Conservation (phyloP, 1,140 invertebrate species). For the Heliconius hermathena region DNA sequence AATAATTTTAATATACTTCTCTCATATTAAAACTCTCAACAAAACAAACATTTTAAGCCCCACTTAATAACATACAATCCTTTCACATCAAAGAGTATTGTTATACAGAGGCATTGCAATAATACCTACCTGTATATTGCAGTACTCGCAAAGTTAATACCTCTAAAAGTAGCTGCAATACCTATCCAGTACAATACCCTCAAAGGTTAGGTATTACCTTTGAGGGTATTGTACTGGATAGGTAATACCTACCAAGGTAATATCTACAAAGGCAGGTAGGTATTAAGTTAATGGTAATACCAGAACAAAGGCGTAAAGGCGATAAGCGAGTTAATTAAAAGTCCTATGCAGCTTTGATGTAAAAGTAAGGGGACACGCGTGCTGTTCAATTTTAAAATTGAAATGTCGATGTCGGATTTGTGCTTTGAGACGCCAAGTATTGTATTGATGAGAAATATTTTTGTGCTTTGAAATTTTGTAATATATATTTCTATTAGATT, state of each 20-base stretch:
- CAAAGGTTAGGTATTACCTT: neutral
- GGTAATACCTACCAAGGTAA: too few species aligned
- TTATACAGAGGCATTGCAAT: too few species aligned
- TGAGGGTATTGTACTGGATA: too few species aligned
- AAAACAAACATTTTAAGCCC: too few species aligned
- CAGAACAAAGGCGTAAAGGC: neutral
- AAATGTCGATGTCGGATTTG: neutral
- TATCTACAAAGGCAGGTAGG: neutral
- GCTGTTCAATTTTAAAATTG: neutral
- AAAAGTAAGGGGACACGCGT: neutral
- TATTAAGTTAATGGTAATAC: neutral
- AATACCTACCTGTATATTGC: neutral
- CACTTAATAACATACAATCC: too few species aligned
- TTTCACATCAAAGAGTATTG: too few species aligned
- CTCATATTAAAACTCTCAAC: too few species aligned
- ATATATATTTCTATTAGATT: too few species aligned
- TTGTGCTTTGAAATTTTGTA: too few species aligned
- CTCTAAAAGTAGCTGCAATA: neutral
- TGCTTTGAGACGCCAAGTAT: neutral
- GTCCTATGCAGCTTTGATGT: neutral
- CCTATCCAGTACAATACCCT: too few species aligned
- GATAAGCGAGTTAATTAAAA: constrained; percentile 1
- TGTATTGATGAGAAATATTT: neutral
- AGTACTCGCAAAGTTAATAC: neutral
- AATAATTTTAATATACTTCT: too few species aligned